Evolutionary conservation across 2,797 vertebrate genomes (phyloP).

Genomic region (Acropternis orthonyx): DNA sequence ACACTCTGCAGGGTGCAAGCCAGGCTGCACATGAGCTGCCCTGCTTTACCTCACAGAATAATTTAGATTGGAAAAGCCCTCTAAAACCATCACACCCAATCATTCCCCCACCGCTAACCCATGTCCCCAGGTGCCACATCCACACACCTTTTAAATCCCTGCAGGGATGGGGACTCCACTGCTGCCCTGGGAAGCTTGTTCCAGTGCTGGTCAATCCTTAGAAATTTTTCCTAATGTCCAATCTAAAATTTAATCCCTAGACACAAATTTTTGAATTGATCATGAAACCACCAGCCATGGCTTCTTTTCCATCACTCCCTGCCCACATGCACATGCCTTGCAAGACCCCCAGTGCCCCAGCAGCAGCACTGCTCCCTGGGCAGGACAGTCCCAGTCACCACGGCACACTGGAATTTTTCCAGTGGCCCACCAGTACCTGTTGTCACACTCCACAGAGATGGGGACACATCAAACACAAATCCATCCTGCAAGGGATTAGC

Average conservation of each 20-base stretch:
- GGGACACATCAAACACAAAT: neutral
- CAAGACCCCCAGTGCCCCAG: neutral
- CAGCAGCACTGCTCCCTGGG: neutral
- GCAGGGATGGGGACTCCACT: neutral
- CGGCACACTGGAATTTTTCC: neutral
- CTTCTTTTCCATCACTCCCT: neutral
- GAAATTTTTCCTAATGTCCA: neutral
- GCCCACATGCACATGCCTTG: neutral
- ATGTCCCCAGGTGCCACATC: neutral
- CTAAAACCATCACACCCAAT: neutral
- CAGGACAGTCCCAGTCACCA: no score
- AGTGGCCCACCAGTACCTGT: neutral
- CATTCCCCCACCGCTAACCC: neutral
- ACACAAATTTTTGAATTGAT: neutral
- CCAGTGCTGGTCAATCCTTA: neutral
- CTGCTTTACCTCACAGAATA: neutral
- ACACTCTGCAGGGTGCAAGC: fast-evolving
- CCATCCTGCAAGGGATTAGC: neutral
- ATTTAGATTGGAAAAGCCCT: neutral
- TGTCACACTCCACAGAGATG: fast-evolving
- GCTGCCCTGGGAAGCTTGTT: neutral
- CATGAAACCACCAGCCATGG: neutral
- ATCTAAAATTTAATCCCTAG: neutral
- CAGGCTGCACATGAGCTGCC: neutral
- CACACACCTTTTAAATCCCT: neutral